phyloP scores from a whole-genome alignment of 2,888 invertebrate species.

The Unio delphinus region DNA sequence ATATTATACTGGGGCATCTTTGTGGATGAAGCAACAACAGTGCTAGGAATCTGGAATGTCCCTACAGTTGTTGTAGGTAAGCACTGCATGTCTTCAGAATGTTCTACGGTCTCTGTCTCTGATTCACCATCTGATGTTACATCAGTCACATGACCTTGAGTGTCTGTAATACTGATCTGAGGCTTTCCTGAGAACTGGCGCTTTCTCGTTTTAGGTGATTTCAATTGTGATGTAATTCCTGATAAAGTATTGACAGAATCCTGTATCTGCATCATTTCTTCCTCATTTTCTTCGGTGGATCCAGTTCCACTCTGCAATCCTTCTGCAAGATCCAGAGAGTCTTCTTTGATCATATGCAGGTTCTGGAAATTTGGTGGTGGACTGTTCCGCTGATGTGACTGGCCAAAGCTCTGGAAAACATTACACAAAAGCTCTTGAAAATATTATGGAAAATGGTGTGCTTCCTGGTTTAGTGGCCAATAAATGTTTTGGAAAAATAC shows the following conservation, averaged over 20 bases:
- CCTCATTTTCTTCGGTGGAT: conserved; percentile 37
- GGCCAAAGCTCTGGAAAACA: conserved; percentile 44
- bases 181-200: conserved; percentile 75
- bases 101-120: conserved; percentile 35
- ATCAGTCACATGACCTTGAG: conserved; percentile 78
- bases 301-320: conserved; percentile 9
- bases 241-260: conserved; percentile 21
- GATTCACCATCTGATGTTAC: conserved; percentile 51
- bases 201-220: conserved; percentile 11
- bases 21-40: conserved; percentile 7
- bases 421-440: not conserved
- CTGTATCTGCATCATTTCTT: conserved; percentile 43
- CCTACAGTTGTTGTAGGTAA: conserved; percentile 15
- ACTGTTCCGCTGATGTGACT: conserved; percentile 58
- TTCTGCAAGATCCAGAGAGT: conserved; percentile 47
- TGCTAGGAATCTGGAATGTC: conserved; percentile 20
- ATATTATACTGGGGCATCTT: conserved; percentile 20
- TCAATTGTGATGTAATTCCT: not conserved
- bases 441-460: too few relatives aligned
- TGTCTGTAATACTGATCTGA: conserved; percentile 93
- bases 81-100: conserved; percentile 7
- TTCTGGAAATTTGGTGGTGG: conserved; percentile 69
- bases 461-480: too few relatives aligned
- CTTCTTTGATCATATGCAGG: conserved; percentile 70
- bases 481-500: too few relatives aligned